A percentile compares a stretch with the other conserved stretches of the same genome.
These are phyloP conservation scores for Eupeodes luniger DNA, from an alignment of 2,888 invertebrate genomes.

Conservation along the genomic window DNA sequence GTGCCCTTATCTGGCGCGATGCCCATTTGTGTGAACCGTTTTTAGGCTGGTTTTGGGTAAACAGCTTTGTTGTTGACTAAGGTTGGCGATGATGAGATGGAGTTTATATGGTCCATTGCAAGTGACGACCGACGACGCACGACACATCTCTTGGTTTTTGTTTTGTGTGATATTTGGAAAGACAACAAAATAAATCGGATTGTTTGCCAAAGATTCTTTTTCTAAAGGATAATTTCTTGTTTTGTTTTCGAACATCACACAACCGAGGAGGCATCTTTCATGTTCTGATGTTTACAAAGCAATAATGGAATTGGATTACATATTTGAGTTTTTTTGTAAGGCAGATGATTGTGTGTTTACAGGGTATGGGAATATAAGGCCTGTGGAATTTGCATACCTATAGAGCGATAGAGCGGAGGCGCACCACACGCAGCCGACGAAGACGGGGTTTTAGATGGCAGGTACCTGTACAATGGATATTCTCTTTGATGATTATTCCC, in stretches of 20 bases:
- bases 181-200: conserved; percentile 34
- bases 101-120: conserved; percentile 44
- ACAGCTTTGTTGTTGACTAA: conserved; percentile 43
- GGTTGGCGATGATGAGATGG: conserved; percentile 7
- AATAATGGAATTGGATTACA: conserved; percentile 57
- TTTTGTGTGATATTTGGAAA: conserved; percentile 56
- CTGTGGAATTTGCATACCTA: conserved; percentile 25
- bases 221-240: conserved; percentile 53
- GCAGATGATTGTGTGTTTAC: conserved; percentile 1
- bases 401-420: neutral
- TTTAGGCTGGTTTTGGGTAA: conserved; percentile 40
- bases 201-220: conserved; percentile 35
- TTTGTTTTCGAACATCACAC: conserved; percentile 12
- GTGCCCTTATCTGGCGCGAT: conserved; percentile 53
- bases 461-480: too few species aligned
- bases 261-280: conserved; percentile 49
- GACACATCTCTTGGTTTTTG: conserved; percentile 17
- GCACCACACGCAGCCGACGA: too few species aligned
- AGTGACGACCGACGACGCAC: conserved; percentile 28
- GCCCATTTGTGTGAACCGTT: conserved; percentile 43
- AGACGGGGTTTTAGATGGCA: too few species aligned
- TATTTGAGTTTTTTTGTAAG: conserved; percentile 43
- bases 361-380: neutral
- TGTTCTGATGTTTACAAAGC: conserved; percentile 49
- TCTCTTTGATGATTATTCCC: too few species aligned